Base-by-base conservation (phyloP, 2,888 invertebrate genomes). In the Lasioglossum calceatum region DNA sequence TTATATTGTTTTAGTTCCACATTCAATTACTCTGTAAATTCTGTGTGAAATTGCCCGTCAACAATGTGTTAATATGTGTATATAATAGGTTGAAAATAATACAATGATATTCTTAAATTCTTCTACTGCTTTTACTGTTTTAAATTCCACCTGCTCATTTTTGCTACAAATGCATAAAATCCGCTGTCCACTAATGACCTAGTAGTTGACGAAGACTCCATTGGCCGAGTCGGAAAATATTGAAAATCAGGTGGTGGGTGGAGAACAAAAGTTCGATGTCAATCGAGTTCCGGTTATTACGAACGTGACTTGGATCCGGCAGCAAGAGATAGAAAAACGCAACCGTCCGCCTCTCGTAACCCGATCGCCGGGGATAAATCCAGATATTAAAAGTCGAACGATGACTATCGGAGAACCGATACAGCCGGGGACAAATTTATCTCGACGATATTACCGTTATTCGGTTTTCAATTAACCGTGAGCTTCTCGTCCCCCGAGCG, bases 281-380 rank as follows among this genome's bases (percentile, higher is more conserved):
- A 70, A 86, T 87, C 79, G 82, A 81, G 19, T 27, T 47, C 47
- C 32, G 73, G 73, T 85, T 87, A 88, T 87, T 88, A 85, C 82
- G 79, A 70, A 88, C 88, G 88, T 85, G 87, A 85, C 85, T 76
- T 19, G 82, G 81, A 44, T 78, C 23, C 32, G 47, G 32, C 23
- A 84, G 27, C 72, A 44, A 32, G 42, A 70, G 42, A 70, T 16
- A 54, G 70, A n/a, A 47, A 47, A 74, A 71, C 67, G 36, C 23
- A 32, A 19, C 32, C 8, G 12, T 42, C 23, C n/a, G 19, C 4
- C 39, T 44, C 42, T 32, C 70, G 54, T 67, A 27, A 70, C 72
- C 47, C 44, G 72, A 77, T 73, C 79, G 67, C 44, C 39, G 36
- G 44, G 47, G 47, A 61, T 70, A 83, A 83, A 67, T 77, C 8